Percentiles rank a stretch among this genome's conserved stretches.
Evolutionary conservation across 2,113 vertebrate species (phyloP).

Genomic region (Nymphicus hollandicus): DNA sequence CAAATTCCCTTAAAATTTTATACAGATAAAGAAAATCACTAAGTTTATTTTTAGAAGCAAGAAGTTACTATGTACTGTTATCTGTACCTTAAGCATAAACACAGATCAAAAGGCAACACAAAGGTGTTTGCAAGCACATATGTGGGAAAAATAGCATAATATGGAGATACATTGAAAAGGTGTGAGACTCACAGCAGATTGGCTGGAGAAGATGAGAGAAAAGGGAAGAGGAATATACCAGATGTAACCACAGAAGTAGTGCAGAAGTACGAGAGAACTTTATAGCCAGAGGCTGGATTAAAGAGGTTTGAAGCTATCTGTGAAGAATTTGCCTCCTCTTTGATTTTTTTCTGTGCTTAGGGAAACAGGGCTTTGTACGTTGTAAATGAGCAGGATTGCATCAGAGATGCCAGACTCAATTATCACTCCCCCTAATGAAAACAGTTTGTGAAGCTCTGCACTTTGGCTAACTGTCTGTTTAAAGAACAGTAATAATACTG

Average conservation of each 20-base stretch:
- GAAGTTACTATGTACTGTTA: not conserved
- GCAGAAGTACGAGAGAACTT: not conserved
- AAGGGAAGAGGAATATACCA: not conserved
- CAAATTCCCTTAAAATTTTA: not conserved
- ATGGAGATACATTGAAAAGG: not conserved
- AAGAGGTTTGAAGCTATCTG: not conserved
- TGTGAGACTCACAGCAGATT: not conserved
- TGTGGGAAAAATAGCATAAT: not conserved
- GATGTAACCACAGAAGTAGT: not conserved
- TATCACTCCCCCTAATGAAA: not conserved
- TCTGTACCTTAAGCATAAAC: not conserved
- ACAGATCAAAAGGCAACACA: not conserved
- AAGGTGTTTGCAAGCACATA: not conserved
- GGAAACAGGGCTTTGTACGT: not conserved
- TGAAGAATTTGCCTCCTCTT: conserved; percentile 10
- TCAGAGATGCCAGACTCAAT: not conserved
- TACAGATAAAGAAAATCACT: not conserved
- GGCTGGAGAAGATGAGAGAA: not conserved
- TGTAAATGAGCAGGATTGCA: conserved; percentile 12
- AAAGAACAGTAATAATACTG: not conserved
- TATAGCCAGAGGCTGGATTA: not conserved
- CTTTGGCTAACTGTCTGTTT: not conserved
- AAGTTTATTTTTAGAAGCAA: not conserved
- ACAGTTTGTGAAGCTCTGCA: not conserved
- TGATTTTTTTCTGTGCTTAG: conserved; percentile 6